These are phyloP conservation scores for Pogonocichla stellata DNA, from an alignment of 2,113 vertebrate species.

Conservation along the genomic window DNA sequence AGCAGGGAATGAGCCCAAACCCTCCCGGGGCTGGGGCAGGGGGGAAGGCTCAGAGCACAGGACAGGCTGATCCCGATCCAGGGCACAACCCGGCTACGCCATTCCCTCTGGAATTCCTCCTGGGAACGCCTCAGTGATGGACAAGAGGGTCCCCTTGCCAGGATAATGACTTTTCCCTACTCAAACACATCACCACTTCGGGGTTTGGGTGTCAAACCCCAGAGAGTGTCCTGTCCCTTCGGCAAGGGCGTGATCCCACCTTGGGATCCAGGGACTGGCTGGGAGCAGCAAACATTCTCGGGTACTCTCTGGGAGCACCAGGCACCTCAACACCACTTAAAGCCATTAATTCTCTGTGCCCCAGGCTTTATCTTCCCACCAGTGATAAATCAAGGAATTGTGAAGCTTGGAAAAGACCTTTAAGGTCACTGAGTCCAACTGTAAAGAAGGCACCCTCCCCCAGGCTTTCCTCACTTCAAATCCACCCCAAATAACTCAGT, in stretches of 20 bases:
- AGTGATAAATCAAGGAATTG: neutral
- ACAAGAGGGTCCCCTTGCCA: neutral
- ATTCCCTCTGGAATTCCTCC: neutral
- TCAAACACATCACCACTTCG: neutral
- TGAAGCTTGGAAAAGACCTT: neutral
- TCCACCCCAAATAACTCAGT: neutral
- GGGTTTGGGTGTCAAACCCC: neutral
- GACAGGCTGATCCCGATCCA: neutral
- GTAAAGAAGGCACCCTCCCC: neutral
- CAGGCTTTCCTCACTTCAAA: neutral
- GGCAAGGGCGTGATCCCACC: neutral
- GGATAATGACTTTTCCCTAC: neutral
- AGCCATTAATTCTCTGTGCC: neutral
- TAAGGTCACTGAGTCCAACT: neutral
- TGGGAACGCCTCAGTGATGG: fast-evolving
- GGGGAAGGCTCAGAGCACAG: fast-evolving
- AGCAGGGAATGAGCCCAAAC: neutral
- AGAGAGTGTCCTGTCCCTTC: neutral
- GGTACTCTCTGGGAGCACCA: fast-evolving
- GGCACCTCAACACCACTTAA: neutral
- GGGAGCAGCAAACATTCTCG: neutral
- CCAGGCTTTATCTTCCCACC: neutral
- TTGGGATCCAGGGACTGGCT: fast-evolving
- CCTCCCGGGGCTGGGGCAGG: neutral
- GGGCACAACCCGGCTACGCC: fast-evolving